phyloP scores from a whole-genome alignment of 1,140 invertebrate genomes.

The Cotesia typhae region DNA sequence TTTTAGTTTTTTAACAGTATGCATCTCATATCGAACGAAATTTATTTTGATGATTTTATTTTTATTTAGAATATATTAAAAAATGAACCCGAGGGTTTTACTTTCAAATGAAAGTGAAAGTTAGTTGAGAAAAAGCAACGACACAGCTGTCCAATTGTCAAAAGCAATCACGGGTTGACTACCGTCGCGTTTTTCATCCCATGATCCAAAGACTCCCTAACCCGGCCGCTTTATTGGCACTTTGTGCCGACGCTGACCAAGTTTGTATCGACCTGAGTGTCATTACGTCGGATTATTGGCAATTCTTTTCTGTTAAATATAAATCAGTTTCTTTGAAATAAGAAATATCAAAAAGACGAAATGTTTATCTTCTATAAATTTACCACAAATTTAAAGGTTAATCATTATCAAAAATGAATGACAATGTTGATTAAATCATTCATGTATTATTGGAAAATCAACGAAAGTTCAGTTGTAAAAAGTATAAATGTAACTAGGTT shows the following conservation, averaged over 20 bases:
- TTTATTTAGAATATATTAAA: too few relatives aligned
- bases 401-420: too few relatives aligned
- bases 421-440: too few relatives aligned
- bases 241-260: conserved; percentile 38
- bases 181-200: conserved; percentile 37
- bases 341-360: neutral
- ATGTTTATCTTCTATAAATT: neutral
- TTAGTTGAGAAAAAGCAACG: conserved; percentile 35
- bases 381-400: too few relatives aligned
- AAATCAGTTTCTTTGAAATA: neutral
- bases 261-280: conserved; percentile 30
- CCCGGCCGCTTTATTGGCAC: conserved; percentile 41
- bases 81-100: conserved; percentile 17
- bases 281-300: conserved; percentile 30
- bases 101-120: conserved; percentile 30
- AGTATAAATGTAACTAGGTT: too few relatives aligned
- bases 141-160: conserved; percentile 37
- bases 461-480: too few relatives aligned
- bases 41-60: neutral
- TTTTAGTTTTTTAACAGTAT: neutral
- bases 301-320: conserved; percentile 31
- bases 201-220: conserved; percentile 27
- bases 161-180: conserved; percentile 40
- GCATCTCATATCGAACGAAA: neutral
- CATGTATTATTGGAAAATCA: too few relatives aligned